These are phyloP conservation scores for Rhodophaea formosa DNA, from an alignment of 2,888 invertebrate species.

Conservation along the genomic window DNA sequence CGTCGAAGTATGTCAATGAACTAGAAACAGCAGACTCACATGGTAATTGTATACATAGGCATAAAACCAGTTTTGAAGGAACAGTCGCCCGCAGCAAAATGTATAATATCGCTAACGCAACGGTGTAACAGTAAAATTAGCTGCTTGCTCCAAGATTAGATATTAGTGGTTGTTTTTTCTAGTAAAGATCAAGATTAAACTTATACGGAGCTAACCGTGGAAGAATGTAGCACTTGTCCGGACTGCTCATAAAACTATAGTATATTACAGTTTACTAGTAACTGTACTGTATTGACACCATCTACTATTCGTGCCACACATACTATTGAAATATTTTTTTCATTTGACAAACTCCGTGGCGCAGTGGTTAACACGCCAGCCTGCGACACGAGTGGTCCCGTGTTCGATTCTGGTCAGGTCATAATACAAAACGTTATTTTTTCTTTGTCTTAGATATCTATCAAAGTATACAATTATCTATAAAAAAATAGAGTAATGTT, in stretches of 20 bases:
- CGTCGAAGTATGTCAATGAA: conserved; percentile 49
- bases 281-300: too few species aligned
- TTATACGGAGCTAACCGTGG: not conserved
- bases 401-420: too few species aligned
- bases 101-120: conserved; percentile 29
- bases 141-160: conserved; percentile 11
- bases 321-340: too few species aligned
- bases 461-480: too few species aligned
- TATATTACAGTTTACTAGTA: too few species aligned
- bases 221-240: not conserved
- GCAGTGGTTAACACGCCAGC: too few species aligned
- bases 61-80: conserved; percentile 44
- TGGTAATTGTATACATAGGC: conserved; percentile 38
- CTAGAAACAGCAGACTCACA: conserved; percentile 46
- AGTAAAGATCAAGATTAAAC: not conserved
- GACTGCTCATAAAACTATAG: not conserved
- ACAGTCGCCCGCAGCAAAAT: conserved; percentile 30
- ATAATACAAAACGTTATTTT: too few species aligned
- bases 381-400: too few species aligned
- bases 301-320: too few species aligned
- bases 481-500: too few species aligned
- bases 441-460: too few species aligned
- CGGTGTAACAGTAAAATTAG: conserved; percentile 35
- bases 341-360: too few species aligned
- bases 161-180: not conserved